phyloP scores from a whole-genome alignment of 2,888 invertebrate genomes.

The Entomobrya multifasciata region DNA sequence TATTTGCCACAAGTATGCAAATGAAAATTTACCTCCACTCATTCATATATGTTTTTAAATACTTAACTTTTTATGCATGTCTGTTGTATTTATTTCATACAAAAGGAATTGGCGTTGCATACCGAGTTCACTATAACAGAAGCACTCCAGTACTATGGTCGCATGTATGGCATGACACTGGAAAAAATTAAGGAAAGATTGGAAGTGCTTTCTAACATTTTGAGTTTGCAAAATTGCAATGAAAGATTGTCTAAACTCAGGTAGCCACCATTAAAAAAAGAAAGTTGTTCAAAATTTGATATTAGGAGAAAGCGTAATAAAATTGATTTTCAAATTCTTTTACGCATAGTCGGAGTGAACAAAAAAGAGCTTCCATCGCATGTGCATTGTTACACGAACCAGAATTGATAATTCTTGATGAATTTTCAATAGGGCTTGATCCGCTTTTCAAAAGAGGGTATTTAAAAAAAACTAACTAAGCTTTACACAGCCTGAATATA shows the following conservation, averaged over 20 bases:
- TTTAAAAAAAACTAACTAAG: too few relatives aligned
- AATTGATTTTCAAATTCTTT: not conserved
- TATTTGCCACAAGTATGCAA: constrained; percentile 82
- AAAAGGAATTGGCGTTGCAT: constrained; percentile 67
- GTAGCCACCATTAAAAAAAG: not conserved
- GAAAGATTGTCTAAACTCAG: constrained; percentile 49
- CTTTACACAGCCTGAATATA: too few relatives aligned
- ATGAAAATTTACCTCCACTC: too few relatives aligned
- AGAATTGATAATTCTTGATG: constrained; percentile 64
- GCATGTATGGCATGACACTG: constrained; percentile 69
- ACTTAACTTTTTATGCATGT: too few relatives aligned
- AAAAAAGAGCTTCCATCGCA: constrained; percentile 63
- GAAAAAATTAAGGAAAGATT: constrained; percentile 62
- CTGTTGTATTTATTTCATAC: not conserved
- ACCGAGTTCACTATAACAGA: constrained; percentile 70
- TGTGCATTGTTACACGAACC: constrained; percentile 68
- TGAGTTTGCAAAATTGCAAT: constrained; percentile 68
- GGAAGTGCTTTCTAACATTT: constrained; percentile 55
- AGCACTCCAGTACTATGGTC: constrained; percentile 64
- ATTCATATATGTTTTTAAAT: too few relatives aligned
- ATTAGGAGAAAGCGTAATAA: too few relatives aligned
- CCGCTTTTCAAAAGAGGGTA: constrained; percentile 69
- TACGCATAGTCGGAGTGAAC: constrained; percentile 58
- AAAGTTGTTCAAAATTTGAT: too few relatives aligned
- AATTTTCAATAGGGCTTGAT: constrained; percentile 56